Base-by-base conservation (phyloP, 1,140 invertebrate genomes). In the Drosophila chauvacae region DNA sequence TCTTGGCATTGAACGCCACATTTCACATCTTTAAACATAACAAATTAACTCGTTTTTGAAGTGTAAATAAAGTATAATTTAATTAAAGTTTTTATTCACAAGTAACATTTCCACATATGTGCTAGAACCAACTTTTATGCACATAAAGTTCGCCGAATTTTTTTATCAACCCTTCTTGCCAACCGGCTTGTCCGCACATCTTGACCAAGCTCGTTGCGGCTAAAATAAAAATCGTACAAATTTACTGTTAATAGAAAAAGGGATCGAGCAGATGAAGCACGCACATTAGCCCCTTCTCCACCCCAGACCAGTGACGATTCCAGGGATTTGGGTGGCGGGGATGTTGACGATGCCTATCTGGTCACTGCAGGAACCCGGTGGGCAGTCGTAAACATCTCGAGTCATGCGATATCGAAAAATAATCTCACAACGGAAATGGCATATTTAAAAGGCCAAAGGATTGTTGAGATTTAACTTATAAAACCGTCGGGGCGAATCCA, bases 221-320 rank as follows among this genome's bases (percentile, higher is more conserved):
- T 76, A 61, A 77, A 79, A 81, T 73, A 73, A 75, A 75, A 84
- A 76, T 81, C 75, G 55, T 70, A 90, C 86, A 85, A 90, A 90
- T 85, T 90, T 90, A 90, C 84, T 90, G 86, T 81, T 90, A 90
- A 90, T 90, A 90, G 85, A 90, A 90, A 90, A 90, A 85, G 71
- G 86, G 79, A 74, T 81, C 75, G 41, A 84, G 62, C 69, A 73
- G 71, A 63, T 74, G 76, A 64, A 50, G 80, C 84, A 88, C 77
- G 73, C 84, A 84, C 85, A 66, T 82, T 81, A 64, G 45, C 48
- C 63, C 65, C 41, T 59, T 28, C 44, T n/a, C 65, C 68, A 37
- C 6, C 9, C n/a, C 63, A 7, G 35, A n/a, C n/a, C 57, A 42
- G 48, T 33, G 44, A 47, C 68, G 64, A 72, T 78, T 55, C 58